phyloP scores from a whole-genome alignment of 1,140 invertebrate species.

The Calephelis nemesis region DNA sequence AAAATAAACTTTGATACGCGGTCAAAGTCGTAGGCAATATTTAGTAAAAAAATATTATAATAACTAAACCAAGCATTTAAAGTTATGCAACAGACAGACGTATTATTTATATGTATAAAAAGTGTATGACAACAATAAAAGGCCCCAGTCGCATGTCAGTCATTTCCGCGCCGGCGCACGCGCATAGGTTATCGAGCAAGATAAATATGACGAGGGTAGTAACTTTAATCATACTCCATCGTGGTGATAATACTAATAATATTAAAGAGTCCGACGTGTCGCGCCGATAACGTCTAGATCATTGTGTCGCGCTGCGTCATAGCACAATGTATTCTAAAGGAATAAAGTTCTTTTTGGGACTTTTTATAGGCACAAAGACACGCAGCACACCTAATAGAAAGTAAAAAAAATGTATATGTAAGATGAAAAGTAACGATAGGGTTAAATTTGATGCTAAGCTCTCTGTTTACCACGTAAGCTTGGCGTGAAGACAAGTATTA shows the following conservation, averaged over 20 bases:
- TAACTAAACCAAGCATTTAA: background rate
- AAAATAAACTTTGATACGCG: too few relatives aligned
- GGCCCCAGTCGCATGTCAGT: conserved; percentile 7
- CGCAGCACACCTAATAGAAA: too few relatives aligned
- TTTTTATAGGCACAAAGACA: too few relatives aligned
- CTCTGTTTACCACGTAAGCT: too few relatives aligned
- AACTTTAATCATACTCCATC: conserved; percentile 1
- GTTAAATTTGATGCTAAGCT: too few relatives aligned
- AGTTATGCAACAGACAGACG: conserved; percentile 7
- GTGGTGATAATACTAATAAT: conserved; percentile 5
- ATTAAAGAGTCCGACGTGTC: conserved; percentile 6
- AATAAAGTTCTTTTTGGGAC: too few relatives aligned
- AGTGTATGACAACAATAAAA: conserved; percentile 14
- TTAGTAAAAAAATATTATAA: background rate
- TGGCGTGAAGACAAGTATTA: too few relatives aligned
- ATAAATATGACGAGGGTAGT: conserved; percentile 16
- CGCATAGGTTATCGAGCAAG: conserved; percentile 12
- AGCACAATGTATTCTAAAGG: too few relatives aligned
- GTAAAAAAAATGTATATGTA: too few relatives aligned
- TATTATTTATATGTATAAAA: conserved; percentile 14
- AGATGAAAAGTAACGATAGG: too few relatives aligned
- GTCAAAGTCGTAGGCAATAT: too few relatives aligned
- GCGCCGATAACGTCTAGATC: background rate
- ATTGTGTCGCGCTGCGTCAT: background rate
- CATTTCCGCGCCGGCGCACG: conserved; percentile 15